Evolutionary conservation across 2,888 invertebrate species (phyloP), one percentile per base, ranked within the genome.

Genomic region (Chymomyza caudatula): DNA sequence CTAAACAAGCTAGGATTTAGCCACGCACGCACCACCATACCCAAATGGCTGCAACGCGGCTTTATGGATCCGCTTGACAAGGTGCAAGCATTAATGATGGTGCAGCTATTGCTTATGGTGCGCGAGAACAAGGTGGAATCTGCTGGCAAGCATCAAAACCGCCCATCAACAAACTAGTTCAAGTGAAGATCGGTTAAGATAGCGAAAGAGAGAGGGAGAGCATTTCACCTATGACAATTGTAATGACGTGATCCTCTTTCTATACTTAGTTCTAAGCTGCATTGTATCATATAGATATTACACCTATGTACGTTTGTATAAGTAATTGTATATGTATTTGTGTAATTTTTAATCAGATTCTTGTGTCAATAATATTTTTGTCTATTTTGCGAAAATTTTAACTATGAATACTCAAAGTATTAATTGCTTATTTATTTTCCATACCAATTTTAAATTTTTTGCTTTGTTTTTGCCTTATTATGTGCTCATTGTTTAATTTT

Each of bases 41-140:
- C 99, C 65, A 99, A 99, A 91, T 99, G 99, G 98, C 94, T 99
- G 92, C 99, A 99, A 91, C 93, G 99, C 62, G 99, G 99, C 13
- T 96, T 98, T 83, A 96, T 99, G 94, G 99, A 99, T 92, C 98
- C 98, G 0, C 91, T 98, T 61, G 99, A 99, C 91, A 96, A 97
- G 89, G 93, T 98, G 65, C 92, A 97, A 67, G 95, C 97, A 11
- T 92, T 96, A 13, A 92, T 96, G 76, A 94, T 96, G 89, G 91
- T 94, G 75, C 92, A 94, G 75, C 94, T 96, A 89, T 93, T 96
- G 58, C 90, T 90, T 61, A 91, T 93, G 77, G 92, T 93, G 73
- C 93, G 92, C 37, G 92, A 92, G 79, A 91, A 92, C 71, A 90
- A 90, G 73, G 78, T 84, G 4, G 90, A 90, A 66, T 54, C 70